Percentiles rank a stretch among this genome's conserved stretches.
Conservation (phyloP, 1,140 invertebrate species). For the Drosophila albomicans region DNA sequence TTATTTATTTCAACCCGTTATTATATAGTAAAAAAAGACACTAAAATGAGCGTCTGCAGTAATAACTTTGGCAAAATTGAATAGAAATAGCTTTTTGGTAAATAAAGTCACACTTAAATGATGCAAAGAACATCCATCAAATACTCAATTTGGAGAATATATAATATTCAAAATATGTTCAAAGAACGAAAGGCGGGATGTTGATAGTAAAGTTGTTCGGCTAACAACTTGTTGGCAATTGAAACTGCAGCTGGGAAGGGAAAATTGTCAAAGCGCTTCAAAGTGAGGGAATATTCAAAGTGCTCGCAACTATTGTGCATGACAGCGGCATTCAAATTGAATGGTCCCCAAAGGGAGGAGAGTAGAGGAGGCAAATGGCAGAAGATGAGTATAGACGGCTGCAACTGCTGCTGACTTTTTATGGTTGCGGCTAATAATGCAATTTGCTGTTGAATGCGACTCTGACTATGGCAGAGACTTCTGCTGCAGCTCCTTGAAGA, state of each 20-base stretch:
- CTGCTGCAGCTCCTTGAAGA: slow-evolving; percentile 50
- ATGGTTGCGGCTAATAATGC: slow-evolving; percentile 80
- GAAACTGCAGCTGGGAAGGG: slow-evolving; percentile 24
- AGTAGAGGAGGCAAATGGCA: slow-evolving; percentile 18
- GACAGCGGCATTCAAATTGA: slow-evolving; percentile 78
- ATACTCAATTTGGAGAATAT: slow-evolving; percentile 14
- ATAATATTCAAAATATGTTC: neutral
- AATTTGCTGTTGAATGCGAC: slow-evolving; percentile 68
- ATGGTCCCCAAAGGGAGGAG: slow-evolving; percentile 48
- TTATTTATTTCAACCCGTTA: no score
- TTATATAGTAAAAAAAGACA: no score
- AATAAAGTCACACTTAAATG: neutral
- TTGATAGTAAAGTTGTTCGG: slow-evolving; percentile 8
- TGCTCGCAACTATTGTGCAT: slow-evolving; percentile 75
- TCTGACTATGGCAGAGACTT: slow-evolving; percentile 16
- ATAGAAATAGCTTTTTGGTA: neutral
- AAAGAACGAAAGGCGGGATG: neutral
- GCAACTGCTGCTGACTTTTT: slow-evolving; percentile 63
- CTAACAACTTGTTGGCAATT: slow-evolving; percentile 29
- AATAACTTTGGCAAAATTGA: neutral
- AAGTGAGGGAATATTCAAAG: slow-evolving; percentile 70
- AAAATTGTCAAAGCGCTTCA: slow-evolving; percentile 57
- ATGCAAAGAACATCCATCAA: neutral
- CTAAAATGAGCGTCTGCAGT: neutral
- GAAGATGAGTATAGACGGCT: slow-evolving; percentile 28